A percentile compares a stretch with the other conserved stretches of the same genome.
These are phyloP conservation scores for Athene noctua DNA, from an alignment of 2,113 vertebrate species.

Conservation along the genomic window DNA sequence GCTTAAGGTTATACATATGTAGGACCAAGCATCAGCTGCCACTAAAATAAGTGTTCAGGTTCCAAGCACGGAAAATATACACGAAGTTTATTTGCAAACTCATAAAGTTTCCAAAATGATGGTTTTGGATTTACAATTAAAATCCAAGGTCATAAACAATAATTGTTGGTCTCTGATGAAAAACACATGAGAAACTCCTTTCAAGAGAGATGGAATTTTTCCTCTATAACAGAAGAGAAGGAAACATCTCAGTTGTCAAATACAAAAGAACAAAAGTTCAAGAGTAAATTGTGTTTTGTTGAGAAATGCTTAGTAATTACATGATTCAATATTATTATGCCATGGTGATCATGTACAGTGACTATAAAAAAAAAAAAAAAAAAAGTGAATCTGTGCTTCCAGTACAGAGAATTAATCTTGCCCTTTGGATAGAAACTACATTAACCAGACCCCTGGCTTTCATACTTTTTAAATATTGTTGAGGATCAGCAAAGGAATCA, in stretches of 20 bases:
- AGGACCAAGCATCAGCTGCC: background rate
- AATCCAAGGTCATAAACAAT: background rate
- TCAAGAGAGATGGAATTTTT: background rate
- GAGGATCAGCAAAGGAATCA: background rate
- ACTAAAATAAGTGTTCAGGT: background rate
- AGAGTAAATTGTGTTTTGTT: background rate
- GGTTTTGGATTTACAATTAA: background rate
- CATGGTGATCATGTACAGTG: background rate
- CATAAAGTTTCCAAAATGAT: background rate
- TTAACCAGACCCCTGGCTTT: background rate
- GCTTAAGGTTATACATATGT: background rate
- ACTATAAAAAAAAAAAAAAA: background rate
- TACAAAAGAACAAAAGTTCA: background rate
- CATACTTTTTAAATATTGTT: background rate
- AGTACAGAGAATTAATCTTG: background rate
- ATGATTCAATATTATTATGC: background rate
- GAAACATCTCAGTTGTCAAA: background rate
- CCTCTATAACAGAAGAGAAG: background rate
- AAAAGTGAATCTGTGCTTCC: background rate
- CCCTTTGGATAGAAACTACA: background rate
- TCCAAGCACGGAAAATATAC: background rate
- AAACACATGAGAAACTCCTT: constrained; percentile 6
- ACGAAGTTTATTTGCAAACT: background rate
- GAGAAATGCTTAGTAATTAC: constrained; percentile 15
- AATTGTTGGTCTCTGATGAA: background rate